Conservation (phyloP, 2,113 vertebrate species). For the Sitta europaea region DNA sequence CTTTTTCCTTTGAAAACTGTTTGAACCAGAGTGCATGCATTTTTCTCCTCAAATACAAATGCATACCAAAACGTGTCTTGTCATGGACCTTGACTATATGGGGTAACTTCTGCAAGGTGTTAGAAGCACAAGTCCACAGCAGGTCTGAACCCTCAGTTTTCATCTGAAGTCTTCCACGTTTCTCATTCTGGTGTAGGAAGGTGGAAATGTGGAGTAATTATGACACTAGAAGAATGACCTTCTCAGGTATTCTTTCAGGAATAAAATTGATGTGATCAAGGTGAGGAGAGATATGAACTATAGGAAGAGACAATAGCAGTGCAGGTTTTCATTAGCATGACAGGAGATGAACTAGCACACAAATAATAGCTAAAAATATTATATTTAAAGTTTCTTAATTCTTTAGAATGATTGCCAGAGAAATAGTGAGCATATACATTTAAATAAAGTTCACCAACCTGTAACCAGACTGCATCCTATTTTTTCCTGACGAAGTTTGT, state of each 20-base stretch:
- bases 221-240: background rate
- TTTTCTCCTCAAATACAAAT: background rate
- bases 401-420: background rate
- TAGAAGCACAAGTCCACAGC: background rate
- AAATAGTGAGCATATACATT: background rate
- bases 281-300: background rate
- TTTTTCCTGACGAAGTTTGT: background rate
- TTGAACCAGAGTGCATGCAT: background rate
- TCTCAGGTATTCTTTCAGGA: background rate
- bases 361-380: background rate
- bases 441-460: background rate
- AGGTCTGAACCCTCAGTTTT: background rate
- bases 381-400: background rate
- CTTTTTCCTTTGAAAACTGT: background rate
- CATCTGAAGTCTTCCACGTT: background rate
- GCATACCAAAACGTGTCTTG: background rate
- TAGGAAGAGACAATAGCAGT: background rate
- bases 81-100: background rate
- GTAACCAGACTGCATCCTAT: background rate
- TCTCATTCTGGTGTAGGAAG: background rate
- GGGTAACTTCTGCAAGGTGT: background rate
- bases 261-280: background rate
- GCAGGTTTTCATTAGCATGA: background rate
- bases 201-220: background rate
- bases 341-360: background rate